phyloP scores from a whole-genome alignment of 2,797 vertebrate species.

The Cyprinella venusta region DNA sequence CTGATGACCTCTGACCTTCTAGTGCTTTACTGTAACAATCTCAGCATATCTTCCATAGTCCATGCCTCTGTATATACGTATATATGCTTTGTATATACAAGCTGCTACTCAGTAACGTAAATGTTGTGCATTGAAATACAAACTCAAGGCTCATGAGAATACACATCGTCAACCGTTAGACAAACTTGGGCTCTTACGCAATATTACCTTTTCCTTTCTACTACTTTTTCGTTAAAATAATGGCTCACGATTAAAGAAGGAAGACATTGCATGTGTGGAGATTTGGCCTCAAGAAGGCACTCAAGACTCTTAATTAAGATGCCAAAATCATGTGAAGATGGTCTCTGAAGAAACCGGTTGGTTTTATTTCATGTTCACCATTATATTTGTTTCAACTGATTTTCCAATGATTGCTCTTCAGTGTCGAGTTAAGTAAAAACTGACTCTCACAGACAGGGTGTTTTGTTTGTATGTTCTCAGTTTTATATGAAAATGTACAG shows the following conservation, averaged over 20 bases:
- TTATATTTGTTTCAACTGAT: conserved; percentile 60
- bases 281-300: conserved; percentile 24
- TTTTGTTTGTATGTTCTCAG: conserved; percentile 82
- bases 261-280: conserved; percentile 23
- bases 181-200: conserved; percentile 38
- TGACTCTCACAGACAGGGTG: conserved; percentile 78
- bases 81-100: conserved; percentile 48
- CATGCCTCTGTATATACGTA: conserved; percentile 45
- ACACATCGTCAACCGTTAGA: conserved; percentile 16
- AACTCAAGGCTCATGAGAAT: conserved; percentile 23
- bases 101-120: conserved; percentile 72
- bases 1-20: conserved; percentile 43
- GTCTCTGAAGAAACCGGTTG: conserved; percentile 19
- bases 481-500: conserved; percentile 83
- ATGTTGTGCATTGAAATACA: conserved; percentile 78
- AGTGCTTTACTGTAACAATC: conserved; percentile 53
- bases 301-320: conserved; percentile 19
- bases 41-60: conserved; percentile 41
- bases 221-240: conserved; percentile 19
- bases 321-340: conserved; percentile 28
- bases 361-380: conserved; percentile 34
- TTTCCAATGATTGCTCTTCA: conserved; percentile 58
- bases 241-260: conserved; percentile 18
- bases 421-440: conserved; percentile 71
- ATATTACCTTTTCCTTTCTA: conserved; percentile 26